These are phyloP conservation scores for Hemicentrotus pulcherrimus DNA, from an alignment of 35 echinoderm and acorn worm species.

Conservation along the genomic window DNA sequence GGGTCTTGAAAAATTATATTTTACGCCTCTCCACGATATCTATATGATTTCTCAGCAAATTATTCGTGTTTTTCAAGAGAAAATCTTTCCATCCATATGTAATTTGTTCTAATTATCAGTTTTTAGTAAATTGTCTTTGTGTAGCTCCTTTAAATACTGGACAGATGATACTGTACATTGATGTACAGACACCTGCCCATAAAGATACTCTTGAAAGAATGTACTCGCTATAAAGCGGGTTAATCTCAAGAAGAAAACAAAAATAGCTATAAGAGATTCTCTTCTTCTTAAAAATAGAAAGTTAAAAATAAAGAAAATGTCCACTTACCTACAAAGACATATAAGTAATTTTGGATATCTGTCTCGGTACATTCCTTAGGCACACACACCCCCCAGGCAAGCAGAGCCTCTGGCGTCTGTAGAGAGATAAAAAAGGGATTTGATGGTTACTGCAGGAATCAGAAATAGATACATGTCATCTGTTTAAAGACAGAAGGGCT, in stretches of 20 bases:
- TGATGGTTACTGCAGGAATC: too few species aligned
- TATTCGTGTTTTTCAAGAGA: too few species aligned
- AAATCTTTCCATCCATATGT: too few species aligned
- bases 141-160: too few species aligned
- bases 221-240: not conserved
- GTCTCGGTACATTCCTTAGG: conserved; percentile 12
- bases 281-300: not conserved
- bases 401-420: not conserved
- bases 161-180: too few species aligned
- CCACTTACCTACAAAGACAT: not conserved
- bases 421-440: not conserved
- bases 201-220: not conserved
- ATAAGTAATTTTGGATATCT: not conserved
- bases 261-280: not conserved
- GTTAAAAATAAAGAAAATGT: not conserved
- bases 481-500: too few species aligned
- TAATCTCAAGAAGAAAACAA: not conserved
- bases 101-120: too few species aligned
- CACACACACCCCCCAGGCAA: conserved; percentile 25
- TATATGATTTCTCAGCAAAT: too few species aligned
- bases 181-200: not conserved
- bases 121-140: too few species aligned
- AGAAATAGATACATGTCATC: too few species aligned
- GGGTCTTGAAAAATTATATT: too few species aligned
- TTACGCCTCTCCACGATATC: too few species aligned